Evolutionary conservation across 1,140 invertebrate species (phyloP).

Genomic region (Hycleus cichorii): DNA sequence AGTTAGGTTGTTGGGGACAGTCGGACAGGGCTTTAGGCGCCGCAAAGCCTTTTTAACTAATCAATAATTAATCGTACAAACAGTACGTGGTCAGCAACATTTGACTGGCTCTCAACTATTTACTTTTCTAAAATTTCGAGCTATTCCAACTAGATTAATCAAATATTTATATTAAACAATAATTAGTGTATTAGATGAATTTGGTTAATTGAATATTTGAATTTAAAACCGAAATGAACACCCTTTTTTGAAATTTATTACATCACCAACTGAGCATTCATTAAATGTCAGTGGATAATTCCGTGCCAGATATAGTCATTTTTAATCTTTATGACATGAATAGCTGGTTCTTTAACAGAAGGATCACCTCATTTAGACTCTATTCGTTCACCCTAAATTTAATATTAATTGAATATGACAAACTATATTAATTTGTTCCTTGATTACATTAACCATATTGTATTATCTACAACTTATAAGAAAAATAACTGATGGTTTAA

Average conservation of each 20-base stretch:
- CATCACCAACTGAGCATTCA: slow-evolving; percentile 5
- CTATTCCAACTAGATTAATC: not conserved
- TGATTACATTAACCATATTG: slow-evolving; percentile 15
- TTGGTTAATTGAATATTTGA: no score
- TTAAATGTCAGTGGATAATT: slow-evolving; percentile 19
- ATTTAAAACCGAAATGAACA: no score
- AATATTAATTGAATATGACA: slow-evolving; percentile 30
- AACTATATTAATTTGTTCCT: slow-evolving; percentile 22
- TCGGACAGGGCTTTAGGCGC: slow-evolving; percentile 10
- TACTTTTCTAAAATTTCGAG: slow-evolving; percentile 1
- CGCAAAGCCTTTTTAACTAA: slow-evolving; percentile 19
- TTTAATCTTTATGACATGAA: slow-evolving; percentile 18
- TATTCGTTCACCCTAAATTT: not conserved
- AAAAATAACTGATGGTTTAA: no score
- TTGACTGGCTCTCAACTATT: not conserved
- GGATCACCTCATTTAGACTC: slow-evolving; percentile 20
- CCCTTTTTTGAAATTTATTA: slow-evolving; percentile 4
- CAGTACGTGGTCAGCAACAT: slow-evolving; percentile 1
- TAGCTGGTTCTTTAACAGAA: slow-evolving; percentile 8
- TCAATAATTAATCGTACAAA: slow-evolving; percentile 23
- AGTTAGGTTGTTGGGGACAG: slow-evolving; percentile 9
- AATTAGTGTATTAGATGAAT: not conserved
- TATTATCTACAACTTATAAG: not conserved
- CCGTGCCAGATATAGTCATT: slow-evolving; percentile 4
- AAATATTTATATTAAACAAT: slow-evolving; percentile 11